Evolutionary conservation across 2,113 vertebrate genomes (phyloP).

Genomic region (Poeciliopsis retropinna): DNA sequence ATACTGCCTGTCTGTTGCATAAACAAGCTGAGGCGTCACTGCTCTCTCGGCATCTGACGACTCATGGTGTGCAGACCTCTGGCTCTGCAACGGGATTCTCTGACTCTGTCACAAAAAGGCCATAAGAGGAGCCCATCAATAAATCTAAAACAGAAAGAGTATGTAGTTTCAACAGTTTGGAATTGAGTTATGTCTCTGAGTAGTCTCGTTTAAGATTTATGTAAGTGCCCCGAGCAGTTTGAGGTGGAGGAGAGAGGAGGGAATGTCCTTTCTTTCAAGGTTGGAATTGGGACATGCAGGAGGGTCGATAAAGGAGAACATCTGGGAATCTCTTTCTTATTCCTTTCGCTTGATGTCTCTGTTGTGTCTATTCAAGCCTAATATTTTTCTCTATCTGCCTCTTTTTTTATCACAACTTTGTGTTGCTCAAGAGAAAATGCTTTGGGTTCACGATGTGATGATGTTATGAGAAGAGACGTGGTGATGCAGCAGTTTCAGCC

Average conservation of each 20-base stretch:
- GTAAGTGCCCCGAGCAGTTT: constrained; percentile 25
- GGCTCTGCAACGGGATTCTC: constrained; percentile 6
- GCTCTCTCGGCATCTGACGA: constrained; percentile 2
- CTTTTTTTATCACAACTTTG: constrained; percentile 30
- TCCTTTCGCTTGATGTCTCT: background rate
- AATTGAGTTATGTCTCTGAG: constrained; percentile 4
- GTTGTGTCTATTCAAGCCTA: constrained; percentile 14
- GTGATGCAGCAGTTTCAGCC: constrained; percentile 78
- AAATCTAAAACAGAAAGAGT: constrained; percentile 22
- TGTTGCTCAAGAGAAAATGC: constrained; percentile 50
- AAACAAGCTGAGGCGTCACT: constrained; percentile 16
- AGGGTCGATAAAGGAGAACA: constrained; percentile 1
- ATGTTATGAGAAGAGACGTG: constrained; percentile 74
- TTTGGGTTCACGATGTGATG: constrained; percentile 56
- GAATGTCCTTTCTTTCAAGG: constrained; percentile 52
- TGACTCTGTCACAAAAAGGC: constrained; percentile 22
- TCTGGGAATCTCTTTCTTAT: constrained; percentile 28
- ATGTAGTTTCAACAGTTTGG: constrained; percentile 16
- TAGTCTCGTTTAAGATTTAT: constrained; percentile 33
- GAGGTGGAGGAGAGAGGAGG: constrained; percentile 25
- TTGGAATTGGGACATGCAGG: constrained; percentile 23
- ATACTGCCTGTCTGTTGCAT: constrained; percentile 14
- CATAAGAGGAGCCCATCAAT: constrained; percentile 30
- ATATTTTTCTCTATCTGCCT: constrained; percentile 4
- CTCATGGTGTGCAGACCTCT: constrained; percentile 15